These are phyloP conservation scores for Andrena dorsata DNA, from an alignment of 2,888 invertebrate genomes.

Conservation along the genomic window DNA sequence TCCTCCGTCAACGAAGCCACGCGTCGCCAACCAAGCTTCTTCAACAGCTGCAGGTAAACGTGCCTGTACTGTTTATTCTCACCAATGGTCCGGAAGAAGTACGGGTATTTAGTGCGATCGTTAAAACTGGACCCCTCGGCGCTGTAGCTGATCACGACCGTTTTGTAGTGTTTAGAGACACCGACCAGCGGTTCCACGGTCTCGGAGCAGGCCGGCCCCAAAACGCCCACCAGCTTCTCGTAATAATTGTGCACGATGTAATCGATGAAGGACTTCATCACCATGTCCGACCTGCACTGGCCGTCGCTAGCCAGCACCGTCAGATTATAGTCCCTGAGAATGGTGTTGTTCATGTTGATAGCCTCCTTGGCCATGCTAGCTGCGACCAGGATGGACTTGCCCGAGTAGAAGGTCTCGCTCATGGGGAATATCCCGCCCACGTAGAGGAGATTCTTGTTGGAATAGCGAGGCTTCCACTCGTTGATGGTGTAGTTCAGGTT, in stretches of 20 bases:
- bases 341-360: conserved; percentile 87
- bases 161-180: conserved; percentile 90
- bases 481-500: conserved; percentile 85
- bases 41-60: conserved; percentile 88
- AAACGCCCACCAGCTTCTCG: conserved; percentile 88
- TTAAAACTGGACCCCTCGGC: conserved; percentile 91
- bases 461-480: conserved; percentile 84
- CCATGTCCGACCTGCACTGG: conserved; percentile 90
- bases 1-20: conserved; percentile 92
- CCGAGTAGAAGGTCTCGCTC: conserved; percentile 87
- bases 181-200: conserved; percentile 93
- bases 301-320: conserved; percentile 88
- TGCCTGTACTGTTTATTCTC: conserved; percentile 90
- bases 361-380: conserved; percentile 88
- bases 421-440: conserved; percentile 91
- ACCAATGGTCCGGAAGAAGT: conserved; percentile 92
- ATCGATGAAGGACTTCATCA: conserved; percentile 91
- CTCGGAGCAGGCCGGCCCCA: conserved; percentile 93
- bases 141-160: conserved; percentile 91
- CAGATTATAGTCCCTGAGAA: conserved; percentile 88
- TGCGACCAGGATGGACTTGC: conserved; percentile 87
- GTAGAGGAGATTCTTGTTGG: conserved; percentile 85
- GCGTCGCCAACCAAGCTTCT: conserved; percentile 89
- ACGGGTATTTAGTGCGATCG: conserved; percentile 90
- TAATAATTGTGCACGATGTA: conserved; percentile 87